phyloP scores from a whole-genome alignment of 2,797 vertebrate genomes.

The Sebastes reedi region DNA sequence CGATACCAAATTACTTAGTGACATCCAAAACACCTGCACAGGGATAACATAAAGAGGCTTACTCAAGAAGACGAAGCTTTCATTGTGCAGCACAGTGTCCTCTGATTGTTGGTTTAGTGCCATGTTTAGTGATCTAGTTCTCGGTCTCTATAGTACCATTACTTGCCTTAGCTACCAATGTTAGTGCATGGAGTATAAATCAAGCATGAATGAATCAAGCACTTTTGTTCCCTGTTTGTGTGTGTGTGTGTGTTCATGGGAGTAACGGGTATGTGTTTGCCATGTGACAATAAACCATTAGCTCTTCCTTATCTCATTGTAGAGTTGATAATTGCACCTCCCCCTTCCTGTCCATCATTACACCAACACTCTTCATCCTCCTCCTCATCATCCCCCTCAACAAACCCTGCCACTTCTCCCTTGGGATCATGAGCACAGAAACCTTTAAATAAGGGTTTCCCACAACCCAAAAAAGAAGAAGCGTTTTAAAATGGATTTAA shows the following conservation, averaged over 20 bases:
- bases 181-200: slow-evolving; percentile 1
- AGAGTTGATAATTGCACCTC: neutral
- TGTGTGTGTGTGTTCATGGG: slow-evolving; percentile 9
- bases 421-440: neutral
- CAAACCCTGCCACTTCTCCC: neutral
- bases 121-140: slow-evolving; percentile 9
- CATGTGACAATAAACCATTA: slow-evolving; percentile 18
- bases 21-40: neutral
- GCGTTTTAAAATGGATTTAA: slow-evolving; percentile 17
- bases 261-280: slow-evolving; percentile 12
- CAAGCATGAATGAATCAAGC: slow-evolving; percentile 9
- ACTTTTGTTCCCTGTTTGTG: slow-evolving; percentile 10
- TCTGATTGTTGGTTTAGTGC: slow-evolving; percentile 4
- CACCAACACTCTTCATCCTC: neutral
- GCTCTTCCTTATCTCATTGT: neutral
- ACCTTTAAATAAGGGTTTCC: slow-evolving; percentile 39
- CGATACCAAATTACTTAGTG: neutral
- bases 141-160: neutral
- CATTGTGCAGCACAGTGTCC: neutral
- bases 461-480: slow-evolving; percentile 32
- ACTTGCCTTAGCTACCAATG: slow-evolving; percentile 32
- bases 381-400: neutral
- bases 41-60: neutral
- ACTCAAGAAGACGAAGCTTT: neutral
- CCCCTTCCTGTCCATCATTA: neutral